phyloP scores from a whole-genome alignment of 2,888 invertebrate species.

The Agriopis aurantiaria region DNA sequence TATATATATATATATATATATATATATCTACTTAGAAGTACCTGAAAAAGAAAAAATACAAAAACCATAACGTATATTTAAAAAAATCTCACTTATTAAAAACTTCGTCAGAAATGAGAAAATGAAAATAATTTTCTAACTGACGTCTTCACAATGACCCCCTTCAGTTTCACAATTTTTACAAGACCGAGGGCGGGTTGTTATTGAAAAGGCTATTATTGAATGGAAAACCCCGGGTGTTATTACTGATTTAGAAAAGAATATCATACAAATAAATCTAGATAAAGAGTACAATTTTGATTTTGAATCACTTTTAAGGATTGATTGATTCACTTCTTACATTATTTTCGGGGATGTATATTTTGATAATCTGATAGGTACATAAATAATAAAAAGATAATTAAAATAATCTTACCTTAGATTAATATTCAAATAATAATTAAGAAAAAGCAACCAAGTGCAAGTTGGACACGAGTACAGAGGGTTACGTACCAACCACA shows the following conservation, averaged over 20 bases:
- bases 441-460: too few species aligned
- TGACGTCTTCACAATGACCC: constrained; percentile 59
- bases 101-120: constrained; percentile 13
- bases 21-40: not conserved
- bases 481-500: too few species aligned
- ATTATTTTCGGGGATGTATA: not conserved
- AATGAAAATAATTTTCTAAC: constrained; percentile 57
- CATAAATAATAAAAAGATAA: too few species aligned
- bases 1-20: too few species aligned
- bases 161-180: constrained; percentile 66
- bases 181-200: constrained; percentile 61
- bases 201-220: constrained; percentile 72
- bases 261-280: constrained; percentile 52
- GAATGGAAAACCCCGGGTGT: constrained; percentile 64
- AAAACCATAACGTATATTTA: too few species aligned
- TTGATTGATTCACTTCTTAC: not conserved
- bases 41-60: not conserved
- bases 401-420: too few species aligned
- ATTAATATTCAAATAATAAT: too few species aligned
- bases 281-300: not conserved
- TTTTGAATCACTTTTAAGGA: not conserved
- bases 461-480: too few species aligned
- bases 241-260: constrained; percentile 57
- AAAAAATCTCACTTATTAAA: not conserved
- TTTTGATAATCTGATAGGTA: not conserved